Base-by-base conservation (phyloP, 2,888 invertebrate species). In the Rhabditoides inermis region DNA sequence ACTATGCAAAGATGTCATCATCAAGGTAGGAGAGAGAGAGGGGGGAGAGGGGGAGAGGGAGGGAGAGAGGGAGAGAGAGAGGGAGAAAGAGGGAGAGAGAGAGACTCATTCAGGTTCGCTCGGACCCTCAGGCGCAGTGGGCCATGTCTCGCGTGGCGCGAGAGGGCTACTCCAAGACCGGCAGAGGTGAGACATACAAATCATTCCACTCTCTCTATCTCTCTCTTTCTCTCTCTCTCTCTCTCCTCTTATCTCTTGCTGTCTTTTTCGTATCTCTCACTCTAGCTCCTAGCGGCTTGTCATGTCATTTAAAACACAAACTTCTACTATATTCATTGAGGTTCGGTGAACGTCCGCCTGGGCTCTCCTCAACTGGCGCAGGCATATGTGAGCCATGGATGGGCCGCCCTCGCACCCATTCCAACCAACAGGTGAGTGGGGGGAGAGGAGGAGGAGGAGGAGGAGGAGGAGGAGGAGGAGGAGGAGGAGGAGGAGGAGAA, bases 281-380 rank as follows among this genome's bases (percentile, higher is more conserved):
- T n/a, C n/a, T n/a, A n/a, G n/a, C n/a, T n/a, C n/a, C n/a, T n/a
- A n/a, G n/a, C n/a, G n/a, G n/a, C n/a, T n/a, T 39, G 20, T n/a
- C n/a, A n/a, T n/a, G n/a, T n/a, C n/a, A n/a, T n/a, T n/a, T n/a
- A n/a, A n/a, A n/a, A n/a, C n/a, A n/a, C n/a, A n/a, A n/a, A n/a
- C n/a, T n/a, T n/a, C n/a, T n/a, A n/a, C n/a, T n/a, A n/a, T n/a
- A n/a, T n/a, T n/a, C n/a, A n/a, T 39, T 39, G 10, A 39, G 92
- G 92, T 3, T 89, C 89, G 42, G 89, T 94, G 32, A 88, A 90
- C 76, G 84, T 90, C 55, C 87, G 88, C 77, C 90, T 92, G 77
- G 85, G 87, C 5, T 86, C 87, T 71, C 87, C 88, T 0, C 88
- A 88, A 75, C 82, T 85, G 0, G 69, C 69, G 2, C 63, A 64